Base-by-base conservation (phyloP, 2,888 invertebrate species). In the Stenodera caucasica region DNA sequence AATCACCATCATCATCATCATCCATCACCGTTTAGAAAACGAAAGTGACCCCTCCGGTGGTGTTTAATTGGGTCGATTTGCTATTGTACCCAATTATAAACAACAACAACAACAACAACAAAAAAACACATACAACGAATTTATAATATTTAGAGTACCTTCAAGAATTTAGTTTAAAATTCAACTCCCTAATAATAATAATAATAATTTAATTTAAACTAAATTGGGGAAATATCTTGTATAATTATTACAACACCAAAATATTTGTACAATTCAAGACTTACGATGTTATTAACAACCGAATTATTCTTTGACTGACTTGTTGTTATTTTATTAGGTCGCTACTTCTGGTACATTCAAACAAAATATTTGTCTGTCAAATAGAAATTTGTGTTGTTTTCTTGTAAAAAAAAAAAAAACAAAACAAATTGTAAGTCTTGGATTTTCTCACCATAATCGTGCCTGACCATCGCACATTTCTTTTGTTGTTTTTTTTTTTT, bases 1-100 rank as follows among this genome's bases (percentile, higher is more conserved):
- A 18, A 40, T 21, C 18, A 76, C 52, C 72, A 40, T 40, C 8
- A 21, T 40, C 18, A 40, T 21, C 40, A 40, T 21, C 18, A 76
- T 53, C 72, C 76, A 54, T 74, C 75, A 53, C 75, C 76, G 45
- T 77, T 77, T 65, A 71, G 78, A 53, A 80, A 79, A 70, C 77
- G 78, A 64, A 80, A 81, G 77, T 81, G 78, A 77, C 70, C 57
- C 59, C 50, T 45, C 23, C 45, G 33, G 18, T 23, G 21, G 40
- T 40, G 51, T 14, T 35, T 54, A 35, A 49, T 63, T 49, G 63
- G 65, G 59, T 58, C 71, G 60, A 70, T 72, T 52, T 70, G 71
- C 61, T 70, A 71, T 64, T 72, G 70, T 68, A 67, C 69, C 58
- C 70, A 69, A 60, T 64, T 70, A 60, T 71, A 49, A 29, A 26